Evolutionary conservation across 2,797 vertebrate genomes (phyloP).

Genomic region (Molossus molossus): DNA sequence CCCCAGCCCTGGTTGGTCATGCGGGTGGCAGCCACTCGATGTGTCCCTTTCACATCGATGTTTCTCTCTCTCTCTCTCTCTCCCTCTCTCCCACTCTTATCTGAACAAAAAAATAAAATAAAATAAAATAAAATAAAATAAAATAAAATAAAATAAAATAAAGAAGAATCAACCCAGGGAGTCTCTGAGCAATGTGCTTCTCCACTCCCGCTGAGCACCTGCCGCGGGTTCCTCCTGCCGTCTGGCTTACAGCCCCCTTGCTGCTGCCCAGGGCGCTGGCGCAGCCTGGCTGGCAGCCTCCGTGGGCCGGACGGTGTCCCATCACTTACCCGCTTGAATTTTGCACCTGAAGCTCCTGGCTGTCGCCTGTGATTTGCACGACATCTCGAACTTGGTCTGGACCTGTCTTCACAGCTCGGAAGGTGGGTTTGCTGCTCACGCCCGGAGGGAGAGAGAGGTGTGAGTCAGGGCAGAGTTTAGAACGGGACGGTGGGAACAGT

Average conservation of each 20-base stretch:
- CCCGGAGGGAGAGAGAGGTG: neutral
- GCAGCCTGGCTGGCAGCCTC: too few relatives aligned
- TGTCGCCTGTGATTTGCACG: conserved; percentile 54
- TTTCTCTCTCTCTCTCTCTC: too few relatives aligned
- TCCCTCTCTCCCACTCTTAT: too few relatives aligned
- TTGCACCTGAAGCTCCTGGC: conserved; percentile 76
- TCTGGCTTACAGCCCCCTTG: neutral
- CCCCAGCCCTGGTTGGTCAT: too few relatives aligned
- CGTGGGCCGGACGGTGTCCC: too few relatives aligned
- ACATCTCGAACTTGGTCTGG: conserved; percentile 76
- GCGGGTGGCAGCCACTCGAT: too few relatives aligned
- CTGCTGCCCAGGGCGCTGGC: neutral
- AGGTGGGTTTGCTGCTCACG: conserved; percentile 84
- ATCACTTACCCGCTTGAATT: conserved; percentile 85
- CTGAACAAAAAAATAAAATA: too few relatives aligned
- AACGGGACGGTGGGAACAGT: neutral
- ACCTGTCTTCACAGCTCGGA: conserved; percentile 34
- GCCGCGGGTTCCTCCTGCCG: neutral
- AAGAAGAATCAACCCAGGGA: neutral
- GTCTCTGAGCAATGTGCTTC: neutral
- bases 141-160: too few relatives aligned
- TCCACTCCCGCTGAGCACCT: neutral
- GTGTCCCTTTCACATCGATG: too few relatives aligned
- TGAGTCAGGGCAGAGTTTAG: conserved; percentile 31
- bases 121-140: too few relatives aligned